Conservation (phyloP, 2,797 vertebrate genomes). For the Neopelma chrysocephalum region DNA sequence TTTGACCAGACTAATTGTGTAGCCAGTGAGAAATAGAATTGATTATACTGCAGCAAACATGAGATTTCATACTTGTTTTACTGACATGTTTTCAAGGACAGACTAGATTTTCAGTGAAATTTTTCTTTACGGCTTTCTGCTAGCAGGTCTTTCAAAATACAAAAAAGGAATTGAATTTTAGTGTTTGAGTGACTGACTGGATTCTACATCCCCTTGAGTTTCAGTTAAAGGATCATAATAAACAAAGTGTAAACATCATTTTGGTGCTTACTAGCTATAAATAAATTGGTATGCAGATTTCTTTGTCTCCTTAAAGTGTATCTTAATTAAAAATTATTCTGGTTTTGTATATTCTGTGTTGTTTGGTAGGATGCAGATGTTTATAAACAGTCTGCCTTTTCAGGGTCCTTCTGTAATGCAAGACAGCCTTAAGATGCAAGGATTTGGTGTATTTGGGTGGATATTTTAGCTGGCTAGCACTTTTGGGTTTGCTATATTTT, state of each 20-base stretch:
- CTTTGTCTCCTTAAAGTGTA: neutral
- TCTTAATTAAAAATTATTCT: neutral
- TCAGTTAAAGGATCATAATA: neutral
- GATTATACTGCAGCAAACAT: neutral
- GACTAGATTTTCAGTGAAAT: neutral
- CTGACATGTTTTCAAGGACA: neutral
- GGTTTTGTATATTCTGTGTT: neutral
- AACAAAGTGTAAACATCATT: neutral
- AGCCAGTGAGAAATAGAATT: neutral
- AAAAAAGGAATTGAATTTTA: neutral
- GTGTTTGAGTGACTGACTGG: neutral
- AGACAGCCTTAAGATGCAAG: neutral
- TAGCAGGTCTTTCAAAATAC: neutral
- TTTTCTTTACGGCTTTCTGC: neutral
- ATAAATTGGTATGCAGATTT: neutral
- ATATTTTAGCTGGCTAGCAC: neutral
- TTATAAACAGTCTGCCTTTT: neutral
- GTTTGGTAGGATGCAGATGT: neutral
- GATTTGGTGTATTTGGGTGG: neutral
- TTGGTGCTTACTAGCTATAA: neutral
- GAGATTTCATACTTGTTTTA: neutral
- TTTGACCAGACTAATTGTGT: neutral
- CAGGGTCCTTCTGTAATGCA: neutral
- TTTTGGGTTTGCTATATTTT: accelerated
- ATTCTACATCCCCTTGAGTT: neutral